Base-by-base conservation (phyloP, 2,113 vertebrate genomes). In the Neolamprologus devosi region DNA sequence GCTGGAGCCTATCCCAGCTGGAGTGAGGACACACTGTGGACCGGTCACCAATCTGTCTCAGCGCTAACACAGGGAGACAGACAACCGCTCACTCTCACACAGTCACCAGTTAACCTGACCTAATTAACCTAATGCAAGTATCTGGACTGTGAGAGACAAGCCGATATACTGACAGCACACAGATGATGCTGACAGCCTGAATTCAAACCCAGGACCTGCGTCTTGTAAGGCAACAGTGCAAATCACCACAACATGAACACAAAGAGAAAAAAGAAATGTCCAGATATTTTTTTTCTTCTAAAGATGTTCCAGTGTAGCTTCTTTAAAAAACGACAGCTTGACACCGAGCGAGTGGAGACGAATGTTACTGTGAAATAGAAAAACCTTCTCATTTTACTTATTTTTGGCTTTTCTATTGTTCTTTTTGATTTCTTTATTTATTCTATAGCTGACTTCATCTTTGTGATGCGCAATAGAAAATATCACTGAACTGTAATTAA, bases 191-290 rank as follows among this genome's bases (percentile, higher is more conserved):
- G 30, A 65, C 33, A 8, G 60, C 60, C 37, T 8, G 37, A 16
- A 0, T 73, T 73, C 13, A 0, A 73, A 45, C 21, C 13, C 21
- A 73, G 37, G 8, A 45, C 4, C 37, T 45, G 21, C 21, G 2
- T 73, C 12, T 42, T 0, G 37, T 45, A 8, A 45, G 21, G 21
- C 21, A 26, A 10, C 37, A 6, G 2, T 70, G 65, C n/a, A 40
- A 70, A 42, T 14, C 65, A 70, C 35, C n/a, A 21, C 63, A 23
- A 14, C 11, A 68, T 21, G 11, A 40, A 40, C 63, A 0, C 2
- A 68, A 70, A 42, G 12, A 23, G n/a, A 14, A 45, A 21, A 42
- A 23, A 42, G 2, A 70, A 70, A 42, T 42, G 63, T 70, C 12
- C 35, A 23, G 63, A 26, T 45, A 3, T 26, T 10, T 42, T 1